Percentiles rank a stretch among this genome's conserved stretches.
These are phyloP conservation scores for Aspidiotus rigidus DNA, from an alignment of 2,888 invertebrate genomes.

Conservation along the genomic window DNA sequence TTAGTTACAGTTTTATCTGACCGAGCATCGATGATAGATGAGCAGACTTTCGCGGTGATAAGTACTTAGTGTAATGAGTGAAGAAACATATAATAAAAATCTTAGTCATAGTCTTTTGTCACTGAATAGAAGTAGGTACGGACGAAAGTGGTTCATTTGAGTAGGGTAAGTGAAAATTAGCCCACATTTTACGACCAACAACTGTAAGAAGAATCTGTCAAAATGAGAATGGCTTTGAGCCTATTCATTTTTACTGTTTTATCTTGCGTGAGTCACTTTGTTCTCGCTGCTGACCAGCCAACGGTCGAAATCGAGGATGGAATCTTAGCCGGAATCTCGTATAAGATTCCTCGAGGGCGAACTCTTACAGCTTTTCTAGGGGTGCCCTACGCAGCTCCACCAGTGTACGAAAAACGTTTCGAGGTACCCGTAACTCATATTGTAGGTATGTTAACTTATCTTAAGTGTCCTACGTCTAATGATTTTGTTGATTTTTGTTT, in stretches of 20 bases:
- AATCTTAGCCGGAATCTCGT: not conserved
- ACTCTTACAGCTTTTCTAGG: slow-evolving; percentile 36
- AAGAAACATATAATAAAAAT: no score
- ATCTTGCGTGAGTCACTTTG: not conserved
- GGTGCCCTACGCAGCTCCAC: slow-evolving; percentile 38
- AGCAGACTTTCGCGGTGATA: no score
- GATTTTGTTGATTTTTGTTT: slow-evolving; percentile 22
- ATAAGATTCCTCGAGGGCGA: slow-evolving; percentile 5
- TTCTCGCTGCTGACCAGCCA: no score
- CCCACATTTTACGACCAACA: no score
- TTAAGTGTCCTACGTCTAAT: not conserved
- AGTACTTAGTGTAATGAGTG: no score
- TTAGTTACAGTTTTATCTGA: no score
- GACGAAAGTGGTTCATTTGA: no score
- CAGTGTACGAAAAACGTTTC: slow-evolving; percentile 37
- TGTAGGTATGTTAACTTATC: no score
- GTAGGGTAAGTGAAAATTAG: no score
- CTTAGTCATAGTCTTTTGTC: no score
- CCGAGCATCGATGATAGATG: no score
- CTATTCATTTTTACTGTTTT: not conserved
- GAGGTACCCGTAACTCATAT: slow-evolving; percentile 35
- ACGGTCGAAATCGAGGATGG: slow-evolving; percentile 13
- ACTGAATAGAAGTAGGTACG: no score
- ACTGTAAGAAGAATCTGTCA: not conserved
- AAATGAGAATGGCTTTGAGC: not conserved